Evolutionary conservation across 2,797 vertebrate species (phyloP), one percentile per base, ranked within the genome.

Genomic region (Poecilia velifera): DNA sequence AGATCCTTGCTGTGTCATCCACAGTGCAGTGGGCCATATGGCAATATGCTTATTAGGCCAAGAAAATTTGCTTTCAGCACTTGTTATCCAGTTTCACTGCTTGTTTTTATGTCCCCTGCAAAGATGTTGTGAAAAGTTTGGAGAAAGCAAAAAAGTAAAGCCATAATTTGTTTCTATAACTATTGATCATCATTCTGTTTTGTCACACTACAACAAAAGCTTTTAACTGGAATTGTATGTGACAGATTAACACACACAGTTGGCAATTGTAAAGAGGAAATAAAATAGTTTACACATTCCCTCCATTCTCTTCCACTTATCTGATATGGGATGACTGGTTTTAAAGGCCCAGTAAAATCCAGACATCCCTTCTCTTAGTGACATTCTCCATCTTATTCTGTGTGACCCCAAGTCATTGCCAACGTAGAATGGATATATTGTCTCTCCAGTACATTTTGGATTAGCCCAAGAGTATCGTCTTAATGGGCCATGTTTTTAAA

Each of bases 1-100:
- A 85, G 87, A 84, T 89, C 83, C 77, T 82, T 75, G 76, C 74
- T 22, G 76, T 80, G 86, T 87, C 86, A 77, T 83, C 76, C 77
- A 73, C 88, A 31, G 77, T 73, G 82, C 45, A 81, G 82, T 75
- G 68, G 84, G 84, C 90, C 90, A 93, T 88, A 90, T 88, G 90
- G 88, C 86, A 85, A 87, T 72, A 85, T 86, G 66, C 73, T 77
- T 82, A 82, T 88, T 83, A 87, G 82, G 88, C 89, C 90, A 90
- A 89, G 83, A 91, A 51, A 88, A 91, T 88, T 16, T 75, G 71
- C 77, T 79, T 84, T 87, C 59, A 81, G 81, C 72, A 46, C 25
- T 74, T 79, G 76, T 91, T 80, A 83, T 82, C 80, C 51, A 84
- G 55, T 88, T 91, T 76, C 73, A 83, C 70, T 81, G 81, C 66